Evolutionary conservation across 2,113 vertebrate genomes (phyloP).

Genomic region (Otis tarda): DNA sequence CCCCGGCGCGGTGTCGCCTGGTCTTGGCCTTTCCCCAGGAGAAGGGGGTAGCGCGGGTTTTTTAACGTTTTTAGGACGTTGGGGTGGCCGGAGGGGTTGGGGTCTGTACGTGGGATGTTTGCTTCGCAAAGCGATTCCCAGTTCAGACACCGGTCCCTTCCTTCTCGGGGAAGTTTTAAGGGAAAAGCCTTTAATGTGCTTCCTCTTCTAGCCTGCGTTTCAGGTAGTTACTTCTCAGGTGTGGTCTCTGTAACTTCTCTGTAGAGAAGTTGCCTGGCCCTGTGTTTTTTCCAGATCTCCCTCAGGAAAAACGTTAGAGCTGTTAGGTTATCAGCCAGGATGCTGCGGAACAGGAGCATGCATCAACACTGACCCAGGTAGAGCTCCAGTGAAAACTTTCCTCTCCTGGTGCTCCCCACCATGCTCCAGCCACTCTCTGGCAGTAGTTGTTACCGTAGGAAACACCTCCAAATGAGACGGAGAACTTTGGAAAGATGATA

Average conservation of each 20-base stretch:
- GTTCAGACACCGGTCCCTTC: neutral
- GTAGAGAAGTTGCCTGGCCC: neutral
- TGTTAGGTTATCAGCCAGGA: neutral
- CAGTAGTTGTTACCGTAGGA: neutral
- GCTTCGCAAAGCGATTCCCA: fast-evolving
- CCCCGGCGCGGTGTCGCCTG: neutral
- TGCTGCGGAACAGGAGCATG: neutral
- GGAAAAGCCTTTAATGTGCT: neutral
- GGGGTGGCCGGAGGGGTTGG: neutral
- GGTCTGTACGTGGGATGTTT: too few species aligned
- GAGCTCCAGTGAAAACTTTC: neutral
- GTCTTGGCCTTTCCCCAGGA: too few species aligned
- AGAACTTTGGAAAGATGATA: fast-evolving
- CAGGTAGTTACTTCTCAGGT: neutral
- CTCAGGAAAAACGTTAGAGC: neutral
- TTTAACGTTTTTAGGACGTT: fast-evolving
- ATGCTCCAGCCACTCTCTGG: neutral
- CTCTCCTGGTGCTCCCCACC: neutral
- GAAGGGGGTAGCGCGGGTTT: neutral
- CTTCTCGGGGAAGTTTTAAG: neutral
- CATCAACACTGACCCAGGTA: too few species aligned
- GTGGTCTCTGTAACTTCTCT: neutral
- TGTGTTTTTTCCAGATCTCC: neutral
- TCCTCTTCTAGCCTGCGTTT: neutral
- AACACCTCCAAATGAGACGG: neutral